Evolutionary conservation across 2,113 vertebrate species (phyloP).

Genomic region (Callipepla californica): DNA sequence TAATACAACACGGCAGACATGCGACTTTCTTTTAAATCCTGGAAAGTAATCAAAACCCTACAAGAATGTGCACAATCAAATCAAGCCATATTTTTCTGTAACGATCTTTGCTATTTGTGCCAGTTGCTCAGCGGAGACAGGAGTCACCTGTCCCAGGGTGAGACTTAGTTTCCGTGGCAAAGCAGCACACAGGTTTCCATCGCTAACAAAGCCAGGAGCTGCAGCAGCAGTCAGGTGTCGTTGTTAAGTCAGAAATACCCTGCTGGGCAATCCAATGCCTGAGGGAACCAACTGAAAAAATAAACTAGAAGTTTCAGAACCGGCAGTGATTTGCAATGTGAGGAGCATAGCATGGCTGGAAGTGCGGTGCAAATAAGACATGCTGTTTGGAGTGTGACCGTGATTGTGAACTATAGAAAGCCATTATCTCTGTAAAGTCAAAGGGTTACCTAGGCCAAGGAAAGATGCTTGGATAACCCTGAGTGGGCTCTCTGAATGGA

Average conservation of each 20-base stretch:
- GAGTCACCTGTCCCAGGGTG: background rate
- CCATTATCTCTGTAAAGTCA: background rate
- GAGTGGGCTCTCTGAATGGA: background rate
- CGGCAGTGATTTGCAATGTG: background rate
- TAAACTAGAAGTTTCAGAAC: background rate
- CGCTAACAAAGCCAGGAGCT: background rate
- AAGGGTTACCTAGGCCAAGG: background rate
- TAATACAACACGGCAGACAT: background rate
- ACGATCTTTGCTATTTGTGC: background rate
- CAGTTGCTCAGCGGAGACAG: background rate
- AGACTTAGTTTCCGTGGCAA: background rate
- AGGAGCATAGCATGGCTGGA: background rate
- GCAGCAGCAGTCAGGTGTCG: background rate
- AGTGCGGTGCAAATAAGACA: rapidly evolving
- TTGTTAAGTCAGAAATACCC: background rate
- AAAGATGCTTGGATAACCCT: background rate
- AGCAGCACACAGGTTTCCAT: background rate
- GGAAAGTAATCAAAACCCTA: background rate
- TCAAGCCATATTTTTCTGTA: background rate
- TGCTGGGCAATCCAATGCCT: background rate
- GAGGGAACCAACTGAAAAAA: background rate
- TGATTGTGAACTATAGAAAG: background rate
- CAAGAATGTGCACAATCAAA: background rate
- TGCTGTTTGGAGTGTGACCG: rapidly evolving
- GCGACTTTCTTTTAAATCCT: background rate